phyloP scores from a whole-genome alignment of 2,797 vertebrate genomes.

The Rhabdomys pumilio region DNA sequence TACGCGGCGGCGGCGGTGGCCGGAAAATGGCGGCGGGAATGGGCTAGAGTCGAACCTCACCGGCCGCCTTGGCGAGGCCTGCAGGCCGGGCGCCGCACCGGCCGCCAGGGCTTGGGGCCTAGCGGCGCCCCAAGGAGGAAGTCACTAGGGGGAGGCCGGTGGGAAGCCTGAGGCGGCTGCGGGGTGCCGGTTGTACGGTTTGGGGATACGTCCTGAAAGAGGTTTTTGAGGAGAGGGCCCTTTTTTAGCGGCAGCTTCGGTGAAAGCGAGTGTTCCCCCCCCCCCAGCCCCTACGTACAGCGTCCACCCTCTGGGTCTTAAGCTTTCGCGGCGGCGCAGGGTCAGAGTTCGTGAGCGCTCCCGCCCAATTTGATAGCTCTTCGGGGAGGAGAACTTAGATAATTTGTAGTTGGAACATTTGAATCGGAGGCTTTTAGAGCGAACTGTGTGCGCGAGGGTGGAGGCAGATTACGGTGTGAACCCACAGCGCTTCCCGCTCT shows the following conservation, averaged over 20 bases:
- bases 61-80: constrained; percentile 36
- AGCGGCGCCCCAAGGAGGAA: constrained; percentile 76
- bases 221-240: not conserved
- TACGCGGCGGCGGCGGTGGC: constrained; percentile 74
- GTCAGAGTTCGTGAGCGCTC: constrained; percentile 78
- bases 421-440: not conserved
- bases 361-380: constrained; percentile 64
- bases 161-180: constrained; percentile 42
- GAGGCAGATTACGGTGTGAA: not conserved
- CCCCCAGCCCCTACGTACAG: no score
- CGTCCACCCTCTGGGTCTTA: not conserved
- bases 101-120: constrained; percentile 65
- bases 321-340: constrained; percentile 16
- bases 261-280: not conserved
- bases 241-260: not conserved
- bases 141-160: constrained; percentile 59
- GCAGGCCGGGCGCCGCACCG: not conserved
- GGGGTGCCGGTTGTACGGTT: not conserved
- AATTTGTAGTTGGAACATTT: not conserved
- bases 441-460: not conserved
- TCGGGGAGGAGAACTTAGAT: constrained; percentile 6
- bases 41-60: constrained; percentile 29
- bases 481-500: constrained; percentile 42
- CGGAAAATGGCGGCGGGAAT: constrained; percentile 85
- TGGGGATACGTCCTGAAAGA: not conserved